Evolutionary conservation across 2,113 vertebrate species (phyloP), one percentile per base, ranked within the genome.

Genomic region (Embiotoca jacksoni): DNA sequence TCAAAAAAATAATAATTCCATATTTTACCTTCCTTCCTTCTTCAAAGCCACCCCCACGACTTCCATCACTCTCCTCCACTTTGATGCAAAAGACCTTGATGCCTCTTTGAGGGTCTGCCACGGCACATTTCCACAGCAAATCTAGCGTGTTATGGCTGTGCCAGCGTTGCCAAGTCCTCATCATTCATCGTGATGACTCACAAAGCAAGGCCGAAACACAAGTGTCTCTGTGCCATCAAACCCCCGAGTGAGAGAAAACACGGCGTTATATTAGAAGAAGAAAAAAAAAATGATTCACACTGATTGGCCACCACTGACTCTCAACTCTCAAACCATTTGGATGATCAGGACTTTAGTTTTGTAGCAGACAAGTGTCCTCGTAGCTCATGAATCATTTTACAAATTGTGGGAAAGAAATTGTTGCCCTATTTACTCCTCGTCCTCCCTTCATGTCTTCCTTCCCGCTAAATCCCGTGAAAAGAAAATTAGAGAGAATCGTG

Each of bases 61-160:
- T 37, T 41, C 58, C 50, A 46, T 47, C 60, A 76, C 36, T 72
- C 77, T 69, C 68, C 79, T 81, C 63, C 59, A 60, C 76, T 37
- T 61, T 9, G 11, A 78, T 78, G 73, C 75, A 72, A 83, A 78
- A 89, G 75, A 90, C 87, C 89, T 91, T 85, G 88, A 87, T 86
- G 85, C 88, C 63, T 80, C 75, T 87, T 80, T 83, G 84, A 89
- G 72, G 67, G 78, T 90, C 80, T 87, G 80, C 85, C 85, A 88
- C 72, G 64, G 85, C 87, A 86, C 86, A 87, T 87, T 89, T 88
- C 78, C 75, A 89, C 53, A 7, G 83, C 81, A 86, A 92, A 89
- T 89, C 79, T 85, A 82, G 76, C 56, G 58, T 90, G 85, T 89
- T 78, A 82, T 83, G 65, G 61, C 54, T 61, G 63, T 39, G 82